phyloP scores from a whole-genome alignment of 2,113 vertebrate species.

The Ailuropoda melanoleuca region DNA sequence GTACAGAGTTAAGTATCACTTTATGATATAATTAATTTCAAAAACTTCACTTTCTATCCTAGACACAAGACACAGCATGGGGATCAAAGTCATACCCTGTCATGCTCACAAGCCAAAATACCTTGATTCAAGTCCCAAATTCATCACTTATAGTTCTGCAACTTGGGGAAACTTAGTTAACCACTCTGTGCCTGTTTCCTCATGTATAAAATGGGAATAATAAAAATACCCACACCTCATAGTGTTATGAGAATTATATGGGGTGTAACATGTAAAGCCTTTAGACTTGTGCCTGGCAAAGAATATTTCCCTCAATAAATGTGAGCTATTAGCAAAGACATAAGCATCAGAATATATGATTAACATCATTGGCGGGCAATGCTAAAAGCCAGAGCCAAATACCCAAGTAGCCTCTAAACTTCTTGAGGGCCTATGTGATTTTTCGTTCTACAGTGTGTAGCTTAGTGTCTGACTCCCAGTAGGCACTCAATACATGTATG shows the following conservation, averaged over 20 bases:
- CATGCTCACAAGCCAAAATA: background rate
- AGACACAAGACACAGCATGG: background rate
- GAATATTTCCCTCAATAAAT: constrained; percentile 23
- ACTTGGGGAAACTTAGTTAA: background rate
- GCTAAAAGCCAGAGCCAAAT: background rate
- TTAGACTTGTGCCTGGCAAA: background rate
- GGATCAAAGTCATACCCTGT: background rate
- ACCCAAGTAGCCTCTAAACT: background rate
- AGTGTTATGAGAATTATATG: background rate
- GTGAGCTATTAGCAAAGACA: background rate
- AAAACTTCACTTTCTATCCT: background rate
- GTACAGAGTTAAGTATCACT: background rate
- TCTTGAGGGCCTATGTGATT: background rate
- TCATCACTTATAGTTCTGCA: background rate
- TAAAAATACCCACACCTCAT: background rate
- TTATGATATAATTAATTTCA: constrained; percentile 40
- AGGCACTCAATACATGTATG: background rate
- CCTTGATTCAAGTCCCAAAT: constrained; percentile 20
- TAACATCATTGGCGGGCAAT: background rate
- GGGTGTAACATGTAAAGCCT: background rate
- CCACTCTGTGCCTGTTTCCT: background rate
- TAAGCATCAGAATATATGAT: background rate
- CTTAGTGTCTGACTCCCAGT: background rate
- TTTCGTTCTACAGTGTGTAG: background rate
- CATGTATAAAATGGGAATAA: background rate